Conservation (phyloP, 2,113 vertebrate genomes). For the Sceloporus tristichus region DNA sequence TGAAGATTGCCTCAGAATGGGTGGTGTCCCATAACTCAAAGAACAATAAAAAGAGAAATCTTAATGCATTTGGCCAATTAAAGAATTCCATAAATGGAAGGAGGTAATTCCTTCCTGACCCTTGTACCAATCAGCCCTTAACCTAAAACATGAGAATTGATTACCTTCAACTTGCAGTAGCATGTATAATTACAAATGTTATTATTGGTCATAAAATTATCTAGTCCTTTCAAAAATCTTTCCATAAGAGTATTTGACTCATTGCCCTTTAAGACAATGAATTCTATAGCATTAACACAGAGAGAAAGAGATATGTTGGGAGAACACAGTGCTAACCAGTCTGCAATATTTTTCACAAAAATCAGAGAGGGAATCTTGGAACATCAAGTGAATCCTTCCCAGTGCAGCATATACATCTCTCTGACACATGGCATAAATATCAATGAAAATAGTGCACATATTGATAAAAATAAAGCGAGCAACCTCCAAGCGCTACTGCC, state of each 20-base stretch:
- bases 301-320: not conserved
- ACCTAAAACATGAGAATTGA: conserved; percentile 74
- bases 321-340: not conserved
- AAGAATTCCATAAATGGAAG: conserved; percentile 71
- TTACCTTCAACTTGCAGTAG: conserved; percentile 62
- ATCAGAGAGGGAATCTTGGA: not conserved
- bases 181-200: conserved; percentile 69
- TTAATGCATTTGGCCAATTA: conserved; percentile 77
- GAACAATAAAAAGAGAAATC: conserved; percentile 46
- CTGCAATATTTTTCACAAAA: not conserved
- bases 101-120: conserved; percentile 73
- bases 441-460: conserved; percentile 2
- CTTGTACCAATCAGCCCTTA: conserved; percentile 70
- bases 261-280: conserved; percentile 41
- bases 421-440: rapidly evolving
- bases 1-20: conserved; percentile 41
- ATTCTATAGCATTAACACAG: not conserved
- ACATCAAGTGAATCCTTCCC: rapidly evolving
- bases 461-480: not conserved
- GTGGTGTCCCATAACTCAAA: conserved; percentile 56
- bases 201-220: conserved; percentile 70
- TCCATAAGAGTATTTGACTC: conserved; percentile 55
- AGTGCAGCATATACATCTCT: not conserved
- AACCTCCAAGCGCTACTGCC: not conserved
- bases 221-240: conserved; percentile 51